Base-by-base conservation (phyloP, 2,113 vertebrate genomes). In the Rhinichthys klamathensis region DNA sequence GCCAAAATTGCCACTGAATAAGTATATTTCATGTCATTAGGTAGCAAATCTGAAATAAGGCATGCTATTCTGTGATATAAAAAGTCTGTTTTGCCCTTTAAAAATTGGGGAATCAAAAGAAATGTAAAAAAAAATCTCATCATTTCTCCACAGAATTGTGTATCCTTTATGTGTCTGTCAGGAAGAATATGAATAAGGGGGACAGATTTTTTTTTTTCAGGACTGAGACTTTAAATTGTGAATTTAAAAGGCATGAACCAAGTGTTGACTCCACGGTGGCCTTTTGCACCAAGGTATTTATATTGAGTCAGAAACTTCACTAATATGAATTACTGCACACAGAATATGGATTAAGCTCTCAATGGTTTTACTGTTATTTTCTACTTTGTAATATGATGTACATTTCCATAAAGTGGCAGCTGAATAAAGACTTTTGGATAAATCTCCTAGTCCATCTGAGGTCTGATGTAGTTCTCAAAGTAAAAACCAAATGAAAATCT, bases 371-470 rank as follows among this genome's bases (percentile, higher is more conserved):
- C 18, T n/a, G 30, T 60, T 76, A 23, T 77, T 85, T 82, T 85
- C 61, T 78, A 70, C 74, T 75, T 88, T 88, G 49, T 76, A 70
- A 32, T 38, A 58, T 77, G 13, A 69, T 85, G 61, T 86, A 63
- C 15, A 80, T 10, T 76, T 83, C 74, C 11, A 58, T 83, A 69
- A 84, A 79, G 56, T 85, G 82, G 87, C 84, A 88, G 85, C 87
- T 88, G 82, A 86, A 88, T 86, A 84, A 84, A 86, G 18, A 12
- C 58, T 49, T 83, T 81, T 82, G 44, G 63, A 54, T 51, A 46
- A 80, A 46, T 30, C 38, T 80, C 27, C 0, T 0, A 27, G 58
- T 46, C n/a, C 25, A 10, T 41, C 25, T 80, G 46, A 61, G 27
- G 30, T 38, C 32, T 79, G 65, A 9, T 3, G 7, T 69, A 21